Evolutionary conservation across 2,888 invertebrate species (phyloP), one percentile per base, ranked within the genome.

Genomic region (Gari tellinella): DNA sequence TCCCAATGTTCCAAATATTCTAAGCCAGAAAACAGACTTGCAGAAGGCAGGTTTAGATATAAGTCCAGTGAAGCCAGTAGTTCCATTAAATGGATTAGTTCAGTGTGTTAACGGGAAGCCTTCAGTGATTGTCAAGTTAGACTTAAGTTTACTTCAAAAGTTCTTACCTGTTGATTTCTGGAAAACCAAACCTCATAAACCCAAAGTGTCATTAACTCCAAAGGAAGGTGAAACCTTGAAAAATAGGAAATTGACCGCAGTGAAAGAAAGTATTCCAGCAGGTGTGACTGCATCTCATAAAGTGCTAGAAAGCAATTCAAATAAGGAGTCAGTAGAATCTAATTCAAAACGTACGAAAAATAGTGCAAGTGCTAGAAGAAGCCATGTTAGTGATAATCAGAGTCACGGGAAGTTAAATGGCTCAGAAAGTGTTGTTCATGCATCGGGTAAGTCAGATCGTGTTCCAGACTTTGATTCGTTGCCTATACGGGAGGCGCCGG

Each of bases 91-190:
- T 61, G 72, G 67, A 52, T 67, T 51, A 56, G 56, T 78, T 26
- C 56, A 65, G 21, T 73, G 61, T 66, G 7, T 56, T 19, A 72
- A 78, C 60, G 76, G 72, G 38, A 66, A 58, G 56, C 70, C 77
- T 25, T 69, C 82, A 52, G 72, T 82, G 48, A 60, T 77, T 41
- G 82, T 82, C 25, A 63, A 68, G 60, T 64, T 82, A 53, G 74
- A 75, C 37, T 63, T 82, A 19, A 66, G 65, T 53, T 62, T 78
- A 19, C 56, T 82, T 31, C 65, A 58, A 37, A 66, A 57, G 31
- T 31, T 7, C 31, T 31, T 31, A 60, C 26, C 12, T 69, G 40
- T 38, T n/a, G 40, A 63, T 51, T 63, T 69, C 40, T 52, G 56
- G 14, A 52, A 63, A 38, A 37, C 48, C 10, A 56, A 52, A 38